Evolutionary conservation across 2,888 invertebrate genomes (phyloP).

Genomic region (Platerodrilus igneus): DNA sequence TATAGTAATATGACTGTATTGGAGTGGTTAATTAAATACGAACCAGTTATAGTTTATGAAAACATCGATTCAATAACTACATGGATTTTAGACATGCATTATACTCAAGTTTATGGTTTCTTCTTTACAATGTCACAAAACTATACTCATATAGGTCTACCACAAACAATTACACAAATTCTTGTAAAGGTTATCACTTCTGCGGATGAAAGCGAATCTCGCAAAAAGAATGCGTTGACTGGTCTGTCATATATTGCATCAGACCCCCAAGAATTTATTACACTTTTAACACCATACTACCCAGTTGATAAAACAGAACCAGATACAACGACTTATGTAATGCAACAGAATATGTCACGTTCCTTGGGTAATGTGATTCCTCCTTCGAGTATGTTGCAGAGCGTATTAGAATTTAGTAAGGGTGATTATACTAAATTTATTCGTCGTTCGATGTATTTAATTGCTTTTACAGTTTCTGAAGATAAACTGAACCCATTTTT

Average conservation of each 20-base stretch:
- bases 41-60: slow-evolving; percentile 4
- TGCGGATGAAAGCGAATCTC: not conserved
- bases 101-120: slow-evolving; percentile 1
- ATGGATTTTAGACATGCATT: slow-evolving; percentile 5
- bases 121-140: slow-evolving; percentile 9
- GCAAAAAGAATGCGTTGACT: not conserved
- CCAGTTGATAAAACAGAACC: slow-evolving; percentile 6
- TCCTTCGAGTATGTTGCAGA: slow-evolving; percentile 6
- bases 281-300: slow-evolving; percentile 9
- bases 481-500: slow-evolving; percentile 12
- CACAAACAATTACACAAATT: slow-evolving; percentile 8
- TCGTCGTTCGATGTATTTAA: slow-evolving; percentile 11
- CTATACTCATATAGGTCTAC: slow-evolving; percentile 14
- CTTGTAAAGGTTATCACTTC: slow-evolving; percentile 6
- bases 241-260: slow-evolving; percentile 12
- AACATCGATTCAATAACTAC: slow-evolving; percentile 3
- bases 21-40: slow-evolving; percentile 8
- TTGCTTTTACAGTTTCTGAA: slow-evolving; percentile 13
- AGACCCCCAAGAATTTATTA: slow-evolving; percentile 6
- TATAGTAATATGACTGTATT: slow-evolving; percentile 3
- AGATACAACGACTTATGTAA: slow-evolving; percentile 8
- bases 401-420: slow-evolving; percentile 12
- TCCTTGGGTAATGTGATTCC: slow-evolving; percentile 13
- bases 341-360: slow-evolving; percentile 11
- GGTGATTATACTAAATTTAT: slow-evolving; percentile 17